Evolutionary conservation across 2,113 vertebrate genomes (phyloP).

Genomic region (Gopherus evgoodei): DNA sequence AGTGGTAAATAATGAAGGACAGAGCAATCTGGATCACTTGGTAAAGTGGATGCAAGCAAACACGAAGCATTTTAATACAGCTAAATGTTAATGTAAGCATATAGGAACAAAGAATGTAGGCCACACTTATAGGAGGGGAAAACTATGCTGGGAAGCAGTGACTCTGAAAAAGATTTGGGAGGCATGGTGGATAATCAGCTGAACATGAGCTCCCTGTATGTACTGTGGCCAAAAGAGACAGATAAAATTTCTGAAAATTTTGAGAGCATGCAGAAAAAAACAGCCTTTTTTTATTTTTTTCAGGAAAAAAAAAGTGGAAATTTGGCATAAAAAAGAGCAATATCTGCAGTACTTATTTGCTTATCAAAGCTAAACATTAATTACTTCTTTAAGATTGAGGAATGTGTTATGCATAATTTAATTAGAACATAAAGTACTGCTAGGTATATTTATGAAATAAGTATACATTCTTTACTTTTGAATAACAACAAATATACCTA

Average conservation of each 20-base stretch:
- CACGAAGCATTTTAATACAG: no score
- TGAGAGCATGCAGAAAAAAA: neutral
- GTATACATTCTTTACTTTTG: neutral
- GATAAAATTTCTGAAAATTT: neutral
- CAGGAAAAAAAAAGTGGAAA: neutral
- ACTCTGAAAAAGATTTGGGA: no score
- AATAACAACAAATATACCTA: neutral
- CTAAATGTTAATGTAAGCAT: no score
- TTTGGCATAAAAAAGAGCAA: neutral
- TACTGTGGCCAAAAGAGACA: neutral
- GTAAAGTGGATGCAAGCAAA: no score
- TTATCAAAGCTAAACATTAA: neutral
- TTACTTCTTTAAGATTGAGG: neutral
- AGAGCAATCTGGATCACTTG: no score
- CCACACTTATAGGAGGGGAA: no score
- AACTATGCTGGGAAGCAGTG: no score
- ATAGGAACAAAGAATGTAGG: no score
- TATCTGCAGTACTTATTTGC: neutral
- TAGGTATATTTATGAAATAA: neutral
- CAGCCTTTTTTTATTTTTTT: neutral
- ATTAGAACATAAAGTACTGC: neutral
- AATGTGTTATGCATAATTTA: neutral
- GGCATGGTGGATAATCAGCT: no score
- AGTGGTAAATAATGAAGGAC: no score
- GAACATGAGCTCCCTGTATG: neutral